Conservation (phyloP, 2,888 invertebrate genomes). For the Noctua fimbriata region DNA sequence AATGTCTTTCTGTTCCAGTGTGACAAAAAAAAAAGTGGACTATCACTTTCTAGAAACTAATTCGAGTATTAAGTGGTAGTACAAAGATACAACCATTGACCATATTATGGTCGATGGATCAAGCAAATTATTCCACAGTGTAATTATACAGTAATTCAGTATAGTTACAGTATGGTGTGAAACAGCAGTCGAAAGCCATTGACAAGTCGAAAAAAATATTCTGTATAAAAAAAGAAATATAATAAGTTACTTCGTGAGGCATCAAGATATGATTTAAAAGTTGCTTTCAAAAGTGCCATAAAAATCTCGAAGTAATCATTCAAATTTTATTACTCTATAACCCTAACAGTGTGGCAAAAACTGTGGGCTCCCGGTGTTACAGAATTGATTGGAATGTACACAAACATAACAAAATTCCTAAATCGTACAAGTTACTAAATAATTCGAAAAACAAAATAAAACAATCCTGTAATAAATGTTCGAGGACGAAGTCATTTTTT, state of each 20-base stretch:
- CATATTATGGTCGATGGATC: neutral
- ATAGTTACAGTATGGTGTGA: neutral
- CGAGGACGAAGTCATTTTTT: constrained; percentile 40
- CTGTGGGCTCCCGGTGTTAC: constrained; percentile 30
- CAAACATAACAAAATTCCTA: constrained; percentile 6
- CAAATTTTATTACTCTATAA: constrained; percentile 29
- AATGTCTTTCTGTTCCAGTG: neutral
- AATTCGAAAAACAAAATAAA: constrained; percentile 9
- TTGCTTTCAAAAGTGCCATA: constrained; percentile 22
- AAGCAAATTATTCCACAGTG: neutral
- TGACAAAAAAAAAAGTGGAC: no score
- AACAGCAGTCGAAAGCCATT: neutral
- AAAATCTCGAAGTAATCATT: constrained; percentile 19
- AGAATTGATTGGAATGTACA: constrained; percentile 6
- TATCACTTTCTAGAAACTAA: neutral
- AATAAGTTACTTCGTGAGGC: neutral
- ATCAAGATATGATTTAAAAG: constrained; percentile 14
- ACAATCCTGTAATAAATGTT: constrained; percentile 25
- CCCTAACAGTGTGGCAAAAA: constrained; percentile 27
- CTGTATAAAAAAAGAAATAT: no score
- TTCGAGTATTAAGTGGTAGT: no score
- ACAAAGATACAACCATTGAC: neutral
- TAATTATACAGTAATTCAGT: neutral
- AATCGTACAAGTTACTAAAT: constrained; percentile 8
- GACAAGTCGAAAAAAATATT: neutral